Evolutionary conservation across 1,140 invertebrate species (phyloP).

Genomic region (Drosophila rhopaloa): DNA sequence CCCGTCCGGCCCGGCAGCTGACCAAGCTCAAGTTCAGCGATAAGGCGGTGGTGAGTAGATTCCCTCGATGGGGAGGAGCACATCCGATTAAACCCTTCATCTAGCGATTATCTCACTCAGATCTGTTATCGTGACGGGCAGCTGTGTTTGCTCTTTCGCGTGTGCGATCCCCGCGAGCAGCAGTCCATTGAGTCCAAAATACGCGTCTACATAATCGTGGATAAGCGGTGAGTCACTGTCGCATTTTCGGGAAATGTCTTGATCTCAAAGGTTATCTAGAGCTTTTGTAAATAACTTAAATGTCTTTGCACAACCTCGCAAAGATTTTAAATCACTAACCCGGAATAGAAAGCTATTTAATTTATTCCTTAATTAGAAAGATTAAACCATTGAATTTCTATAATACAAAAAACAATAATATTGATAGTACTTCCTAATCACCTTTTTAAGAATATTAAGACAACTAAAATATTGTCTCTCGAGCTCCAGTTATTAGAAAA

Average conservation of each 20-base stretch:
- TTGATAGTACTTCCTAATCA: too few relatives aligned
- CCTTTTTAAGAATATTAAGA: too few relatives aligned
- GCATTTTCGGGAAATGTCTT: conserved; percentile 8
- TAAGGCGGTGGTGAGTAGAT: conserved; percentile 86
- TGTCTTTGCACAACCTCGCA: too few relatives aligned
- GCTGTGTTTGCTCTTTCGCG: conserved; percentile 87
- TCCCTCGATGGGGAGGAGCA: neutral
- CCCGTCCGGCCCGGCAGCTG: conserved; percentile 85
- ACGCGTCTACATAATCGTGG: conserved; percentile 86
- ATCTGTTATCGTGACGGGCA: conserved; percentile 87
- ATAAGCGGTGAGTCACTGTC: conserved; percentile 65
- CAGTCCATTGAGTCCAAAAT: conserved; percentile 87
- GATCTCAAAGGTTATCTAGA: neutral
- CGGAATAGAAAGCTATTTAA: too few relatives aligned
- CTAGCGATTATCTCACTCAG: conserved; percentile 68
- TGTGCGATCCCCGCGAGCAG: conserved; percentile 86
- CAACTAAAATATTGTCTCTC: neutral
- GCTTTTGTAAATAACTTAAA: neutral
- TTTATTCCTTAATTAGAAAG: too few relatives aligned
- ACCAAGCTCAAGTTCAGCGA: conserved; percentile 87
- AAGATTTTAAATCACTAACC: neutral
- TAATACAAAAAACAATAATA: too few relatives aligned
- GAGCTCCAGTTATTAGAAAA: neutral
- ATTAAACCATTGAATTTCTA: neutral
- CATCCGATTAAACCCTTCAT: neutral